These are phyloP conservation scores for Trachemys scripta DNA, from an alignment of 2,113 vertebrate genomes.

Conservation along the genomic window DNA sequence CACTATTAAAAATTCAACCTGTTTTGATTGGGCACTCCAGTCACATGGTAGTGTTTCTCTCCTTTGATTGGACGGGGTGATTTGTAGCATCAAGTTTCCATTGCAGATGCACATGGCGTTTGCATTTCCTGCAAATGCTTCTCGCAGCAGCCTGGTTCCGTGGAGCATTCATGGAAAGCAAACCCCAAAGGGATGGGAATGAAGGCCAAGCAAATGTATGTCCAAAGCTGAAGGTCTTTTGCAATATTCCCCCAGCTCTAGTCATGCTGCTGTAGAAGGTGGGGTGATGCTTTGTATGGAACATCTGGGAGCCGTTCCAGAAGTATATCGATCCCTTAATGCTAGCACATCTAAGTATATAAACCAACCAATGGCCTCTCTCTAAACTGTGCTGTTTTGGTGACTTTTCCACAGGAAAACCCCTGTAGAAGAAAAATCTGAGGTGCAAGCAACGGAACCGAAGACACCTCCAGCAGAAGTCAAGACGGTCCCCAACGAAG, in stretches of 20 bases:
- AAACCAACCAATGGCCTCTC: not conserved
- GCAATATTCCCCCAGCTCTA: not conserved
- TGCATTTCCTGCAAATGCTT: accelerated
- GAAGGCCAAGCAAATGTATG: accelerated
- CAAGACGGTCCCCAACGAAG: slow-evolving; percentile 89
- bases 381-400: slow-evolving; percentile 51
- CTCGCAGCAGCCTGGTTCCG: not conserved
- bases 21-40: accelerated
- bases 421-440: slow-evolving; percentile 86
- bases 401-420: slow-evolving; percentile 84
- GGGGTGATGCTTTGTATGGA: not conserved
- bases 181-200: not conserved
- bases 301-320: not conserved
- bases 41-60: not conserved
- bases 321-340: accelerated
- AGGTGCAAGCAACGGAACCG: slow-evolving; percentile 83
- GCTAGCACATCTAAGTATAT: accelerated
- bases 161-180: not conserved
- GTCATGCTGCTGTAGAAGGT: not conserved
- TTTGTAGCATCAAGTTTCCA: not conserved
- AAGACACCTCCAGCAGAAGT: slow-evolving; percentile 88
- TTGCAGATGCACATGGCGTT: accelerated
- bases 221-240: accelerated
- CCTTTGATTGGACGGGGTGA: not conserved
- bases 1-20: accelerated